Conservation (phyloP, 2,113 vertebrate genomes). For the Pangasianodon hypophthalmus region DNA sequence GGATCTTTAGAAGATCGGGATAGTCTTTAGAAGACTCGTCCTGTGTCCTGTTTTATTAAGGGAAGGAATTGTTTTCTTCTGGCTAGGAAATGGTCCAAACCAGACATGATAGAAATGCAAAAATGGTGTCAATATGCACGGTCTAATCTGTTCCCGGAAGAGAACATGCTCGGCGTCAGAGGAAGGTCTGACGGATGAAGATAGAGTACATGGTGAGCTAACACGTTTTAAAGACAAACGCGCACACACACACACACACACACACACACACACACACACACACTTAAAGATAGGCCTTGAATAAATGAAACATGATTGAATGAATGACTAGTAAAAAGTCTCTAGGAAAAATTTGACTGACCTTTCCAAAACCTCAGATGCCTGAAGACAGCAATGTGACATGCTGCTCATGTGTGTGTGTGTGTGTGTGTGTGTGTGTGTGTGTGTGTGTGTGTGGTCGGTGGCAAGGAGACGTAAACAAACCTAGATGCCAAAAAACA, state of each 20-base stretch:
- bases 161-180: neutral
- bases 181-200: neutral
- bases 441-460: neutral
- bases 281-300: neutral
- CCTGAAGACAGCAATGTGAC: neutral
- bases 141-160: neutral
- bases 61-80: neutral
- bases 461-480: slow-evolving; percentile 13
- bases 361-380: neutral
- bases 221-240: neutral
- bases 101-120: neutral
- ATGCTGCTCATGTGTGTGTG: neutral
- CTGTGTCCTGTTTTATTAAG: neutral
- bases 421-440: slow-evolving; percentile 23
- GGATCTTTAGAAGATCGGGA: no score
- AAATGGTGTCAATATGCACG: neutral
- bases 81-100: neutral
- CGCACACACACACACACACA: neutral
- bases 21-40: neutral
- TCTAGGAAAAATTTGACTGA: neutral
- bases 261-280: neutral
- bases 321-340: neutral
- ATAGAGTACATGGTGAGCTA: no score
- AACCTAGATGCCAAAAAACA: neutral
- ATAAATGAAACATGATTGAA: neutral